Percentiles rank a stretch among this genome's conserved stretches.
phyloP scores from a whole-genome alignment of 2,113 vertebrate species.

The Zingel zingel region DNA sequence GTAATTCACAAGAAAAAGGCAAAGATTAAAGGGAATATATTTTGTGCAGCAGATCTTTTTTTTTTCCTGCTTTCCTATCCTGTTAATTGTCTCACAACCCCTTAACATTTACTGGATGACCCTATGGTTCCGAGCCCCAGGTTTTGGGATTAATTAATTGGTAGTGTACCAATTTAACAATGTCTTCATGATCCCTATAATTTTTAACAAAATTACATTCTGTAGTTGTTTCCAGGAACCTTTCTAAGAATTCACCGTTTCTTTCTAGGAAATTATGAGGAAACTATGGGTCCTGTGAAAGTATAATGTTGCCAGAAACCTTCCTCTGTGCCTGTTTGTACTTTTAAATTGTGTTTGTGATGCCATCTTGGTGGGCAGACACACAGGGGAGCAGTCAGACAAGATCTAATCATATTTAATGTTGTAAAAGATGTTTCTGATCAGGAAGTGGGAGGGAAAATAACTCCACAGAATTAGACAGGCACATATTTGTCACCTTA shows the following conservation, averaged over 20 bases:
- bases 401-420: background rate
- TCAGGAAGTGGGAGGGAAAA: background rate
- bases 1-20: background rate
- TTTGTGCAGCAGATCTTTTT: background rate
- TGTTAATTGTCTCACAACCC: background rate
- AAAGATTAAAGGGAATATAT: too few relatives aligned
- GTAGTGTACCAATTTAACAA: too few relatives aligned
- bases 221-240: background rate
- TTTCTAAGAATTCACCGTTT: background rate
- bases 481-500: background rate
- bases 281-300: background rate
- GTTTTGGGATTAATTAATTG: background rate
- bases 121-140: background rate
- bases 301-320: background rate
- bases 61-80: background rate
- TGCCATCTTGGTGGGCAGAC: background rate
- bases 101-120: background rate
- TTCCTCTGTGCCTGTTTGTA: background rate
- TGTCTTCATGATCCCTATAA: background rate
- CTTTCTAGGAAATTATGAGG: background rate
- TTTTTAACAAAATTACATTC: background rate
- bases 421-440: background rate
- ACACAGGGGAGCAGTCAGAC: background rate
- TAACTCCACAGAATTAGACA: conserved; percentile 17
- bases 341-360: background rate